Conservation (phyloP, 2,113 vertebrate species). For the Vicugna pacos region DNA sequence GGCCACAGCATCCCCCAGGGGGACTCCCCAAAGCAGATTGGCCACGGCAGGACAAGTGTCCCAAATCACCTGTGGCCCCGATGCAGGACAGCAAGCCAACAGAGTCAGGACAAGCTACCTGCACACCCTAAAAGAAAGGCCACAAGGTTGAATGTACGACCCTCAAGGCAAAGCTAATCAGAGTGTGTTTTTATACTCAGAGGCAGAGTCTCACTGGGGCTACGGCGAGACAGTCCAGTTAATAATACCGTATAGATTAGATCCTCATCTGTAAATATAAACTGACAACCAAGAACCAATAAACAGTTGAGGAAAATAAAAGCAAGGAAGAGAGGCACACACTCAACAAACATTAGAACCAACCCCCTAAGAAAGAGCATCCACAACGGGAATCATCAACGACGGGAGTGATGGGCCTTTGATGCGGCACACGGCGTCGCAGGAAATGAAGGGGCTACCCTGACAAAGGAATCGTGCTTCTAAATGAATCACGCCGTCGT, state of each 20-base stretch:
- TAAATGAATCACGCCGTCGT: neutral
- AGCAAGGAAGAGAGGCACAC: neutral
- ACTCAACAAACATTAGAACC: neutral
- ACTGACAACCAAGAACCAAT: neutral
- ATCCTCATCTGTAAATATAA: neutral
- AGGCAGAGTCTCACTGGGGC: neutral
- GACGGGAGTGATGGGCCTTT: too few species aligned
- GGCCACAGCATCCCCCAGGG: neutral
- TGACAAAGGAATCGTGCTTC: neutral
- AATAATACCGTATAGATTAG: too few species aligned
- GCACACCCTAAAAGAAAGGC: neutral
- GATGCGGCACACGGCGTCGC: neutral
- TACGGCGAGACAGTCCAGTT: neutral
- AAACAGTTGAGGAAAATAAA: neutral
- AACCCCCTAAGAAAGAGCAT: neutral
- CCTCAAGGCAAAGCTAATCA: neutral
- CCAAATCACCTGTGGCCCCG: neutral
- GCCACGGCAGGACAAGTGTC: neutral
- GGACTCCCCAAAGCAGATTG: neutral
- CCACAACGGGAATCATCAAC: neutral
- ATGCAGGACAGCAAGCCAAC: rapidly evolving
- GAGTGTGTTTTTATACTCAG: rapidly evolving
- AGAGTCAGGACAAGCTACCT: neutral
- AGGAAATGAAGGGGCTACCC: neutral
- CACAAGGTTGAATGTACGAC: rapidly evolving